Evolutionary conservation across 1,140 invertebrate species (phyloP), one percentile per base, ranked within the genome.

Genomic region (Gyrodactylus bullatarudis): DNA sequence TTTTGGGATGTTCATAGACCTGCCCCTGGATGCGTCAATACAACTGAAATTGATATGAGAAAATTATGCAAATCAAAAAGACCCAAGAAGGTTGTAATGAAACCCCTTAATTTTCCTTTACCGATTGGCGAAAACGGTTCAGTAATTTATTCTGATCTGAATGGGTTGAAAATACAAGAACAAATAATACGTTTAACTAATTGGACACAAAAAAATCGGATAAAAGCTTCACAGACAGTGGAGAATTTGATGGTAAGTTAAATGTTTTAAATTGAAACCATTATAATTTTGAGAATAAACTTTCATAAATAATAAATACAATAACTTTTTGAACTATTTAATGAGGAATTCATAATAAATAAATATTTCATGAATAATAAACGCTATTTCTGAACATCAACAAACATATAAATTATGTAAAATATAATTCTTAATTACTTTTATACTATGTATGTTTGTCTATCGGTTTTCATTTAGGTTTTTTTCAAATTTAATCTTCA

Each of bases 1-100:
- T 98, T 99, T 80, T 99, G 95, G 95, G 94, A 98, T 81, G 91
- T 98, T 0, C 92, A 98, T 80, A 84, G 94, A 78, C 95, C 94
- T 26, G 92, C 96, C 86, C 94, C 94, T 34, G 93, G 93, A 23
- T 95, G 90, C 82, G 91, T 98, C 0, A 97, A 97, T 81, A 98
- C 94, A 8, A 98, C 93, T 0, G 94, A 99, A 82, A 84, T 95
- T 78, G 91, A 96, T 81, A 93, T 94, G 27, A 93, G 91, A 79
- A 98, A 98, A 82, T 25, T 75, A 26, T 71, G 20, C 69, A 75
- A 75, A 74, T 86, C 73, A 82, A 84, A 73, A 80, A 84, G 72
- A 68, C 69, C 68, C 16, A 26, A 25, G 23, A 74, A 72, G 20
- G 26, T 68, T 21, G 24, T 54, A 27, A 1, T n/a, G 1, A n/a